Evolutionary conservation across 2,797 vertebrate genomes (phyloP).

Genomic region (Cryptoblepharus egeriae): DNA sequence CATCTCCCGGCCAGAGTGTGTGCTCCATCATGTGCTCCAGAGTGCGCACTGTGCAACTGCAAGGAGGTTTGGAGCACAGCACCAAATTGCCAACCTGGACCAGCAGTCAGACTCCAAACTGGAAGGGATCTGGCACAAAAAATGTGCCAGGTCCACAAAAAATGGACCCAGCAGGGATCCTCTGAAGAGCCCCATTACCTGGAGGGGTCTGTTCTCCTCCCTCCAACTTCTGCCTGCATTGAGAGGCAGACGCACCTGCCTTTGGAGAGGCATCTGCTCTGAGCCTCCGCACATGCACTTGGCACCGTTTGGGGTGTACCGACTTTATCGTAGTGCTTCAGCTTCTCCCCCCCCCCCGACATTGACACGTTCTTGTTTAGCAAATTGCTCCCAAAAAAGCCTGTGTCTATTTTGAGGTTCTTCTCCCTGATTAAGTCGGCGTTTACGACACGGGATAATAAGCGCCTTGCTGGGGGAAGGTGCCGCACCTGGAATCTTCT

Average conservation of each 20-base stretch:
- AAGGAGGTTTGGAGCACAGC: too few species aligned
- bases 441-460: constrained; percentile 63
- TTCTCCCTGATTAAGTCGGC: constrained; percentile 60
- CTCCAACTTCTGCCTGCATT: background rate
- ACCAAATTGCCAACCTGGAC: too few species aligned
- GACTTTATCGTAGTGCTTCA: background rate
- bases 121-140: background rate
- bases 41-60: background rate
- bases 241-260: background rate
- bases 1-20: background rate
- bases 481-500: constrained; percentile 56
- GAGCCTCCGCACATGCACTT: background rate
- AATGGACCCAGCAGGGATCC: too few species aligned
- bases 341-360: too few species aligned
- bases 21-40: background rate
- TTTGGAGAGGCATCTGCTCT: background rate
- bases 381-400: constrained; percentile 47
- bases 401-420: constrained; percentile 62
- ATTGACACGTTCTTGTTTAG: background rate
- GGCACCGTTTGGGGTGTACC: background rate
- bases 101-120: background rate
- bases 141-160: too few species aligned
- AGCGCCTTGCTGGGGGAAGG: constrained; percentile 58
- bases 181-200: too few species aligned
- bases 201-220: background rate